Evolutionary conservation across 2,113 vertebrate genomes (phyloP), one percentile per base, ranked within the genome.

Genomic region (Mirounga angustirostris): DNA sequence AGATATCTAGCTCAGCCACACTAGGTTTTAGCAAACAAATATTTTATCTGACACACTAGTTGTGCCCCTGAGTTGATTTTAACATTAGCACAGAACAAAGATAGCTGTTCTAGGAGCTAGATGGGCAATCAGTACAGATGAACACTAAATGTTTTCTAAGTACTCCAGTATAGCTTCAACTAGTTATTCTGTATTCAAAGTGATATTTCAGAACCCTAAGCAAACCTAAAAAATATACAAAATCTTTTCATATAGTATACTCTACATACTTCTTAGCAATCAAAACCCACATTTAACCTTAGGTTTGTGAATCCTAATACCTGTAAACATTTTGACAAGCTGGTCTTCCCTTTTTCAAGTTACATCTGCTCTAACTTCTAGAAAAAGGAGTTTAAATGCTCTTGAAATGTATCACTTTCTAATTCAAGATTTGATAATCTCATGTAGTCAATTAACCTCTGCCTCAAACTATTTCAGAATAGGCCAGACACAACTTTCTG

Each of bases 231-330:
- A 87, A 76, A 43, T 65, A 89, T 14, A 65, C 4, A 82, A 3
- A 92, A 36, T 79, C 36, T 87, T 80, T 95, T 80, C 36, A 85
- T 21, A 80, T 26, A 92, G 96, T 50, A 93, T 15, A 86, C n/a
- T 95, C 71, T 74, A 82, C 9, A 89, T 73, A 61, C 13, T 89
- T 91, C 76, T 69, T 86, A 96, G 83, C 59, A 93, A 95, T 94
- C 56, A 95, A 95, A 96, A 87, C n/a, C 18, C 40, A 65, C 33
- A 81, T 67, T 93, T 86, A 86, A 74, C 52, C 19, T 89, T 94
- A 92, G 46, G n/a, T 89, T 92, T 96, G 36, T 50, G 58, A 92
- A 91, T 65, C 40, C 46, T 54, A 96, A 74, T 76, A 36, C 16
- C 63, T 92, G 0, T 79, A 83, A 95, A 95, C 63, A 83, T 58